Percentiles rank a stretch among this genome's conserved stretches.
These are phyloP conservation scores for Macaria notata DNA, from an alignment of 2,888 invertebrate genomes.

Conservation along the genomic window DNA sequence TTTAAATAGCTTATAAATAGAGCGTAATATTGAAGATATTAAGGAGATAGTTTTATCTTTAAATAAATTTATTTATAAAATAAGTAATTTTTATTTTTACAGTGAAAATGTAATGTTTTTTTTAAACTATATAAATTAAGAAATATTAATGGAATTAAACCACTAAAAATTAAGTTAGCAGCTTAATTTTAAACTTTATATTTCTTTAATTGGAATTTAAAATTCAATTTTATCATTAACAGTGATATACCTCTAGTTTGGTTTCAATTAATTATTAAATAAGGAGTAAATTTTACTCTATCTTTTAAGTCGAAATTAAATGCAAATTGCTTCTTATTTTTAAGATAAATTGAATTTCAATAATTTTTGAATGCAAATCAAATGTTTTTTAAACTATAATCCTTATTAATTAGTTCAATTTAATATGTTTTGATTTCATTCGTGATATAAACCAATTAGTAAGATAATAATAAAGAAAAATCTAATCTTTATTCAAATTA, in stretches of 20 bases:
- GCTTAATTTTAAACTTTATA: slow-evolving; percentile 79
- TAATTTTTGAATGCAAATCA: slow-evolving; percentile 71
- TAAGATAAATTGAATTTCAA: slow-evolving; percentile 69
- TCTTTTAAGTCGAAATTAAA: slow-evolving; percentile 76
- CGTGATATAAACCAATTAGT: slow-evolving; percentile 68
- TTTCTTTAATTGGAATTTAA: slow-evolving; percentile 81
- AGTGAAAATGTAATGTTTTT: slow-evolving; percentile 86
- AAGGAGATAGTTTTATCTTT: slow-evolving; percentile 55
- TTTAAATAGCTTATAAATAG: slow-evolving; percentile 65
- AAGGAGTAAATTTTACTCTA: slow-evolving; percentile 71
- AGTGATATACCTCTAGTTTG: slow-evolving; percentile 85
- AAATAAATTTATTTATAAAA: slow-evolving; percentile 53
- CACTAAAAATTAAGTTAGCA: slow-evolving; percentile 85
- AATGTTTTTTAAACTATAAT: slow-evolving; percentile 69
- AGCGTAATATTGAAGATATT: slow-evolving; percentile 71
- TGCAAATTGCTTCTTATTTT: slow-evolving; percentile 81
- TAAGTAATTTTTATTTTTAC: slow-evolving; percentile 77
- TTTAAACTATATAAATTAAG: slow-evolving; percentile 84
- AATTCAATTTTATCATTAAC: slow-evolving; percentile 84
- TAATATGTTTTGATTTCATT: slow-evolving; percentile 71
- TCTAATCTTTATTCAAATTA: slow-evolving; percentile 54
- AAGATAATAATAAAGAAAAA: slow-evolving; percentile 78
- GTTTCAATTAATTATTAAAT: slow-evolving; percentile 79
- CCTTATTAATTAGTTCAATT: slow-evolving; percentile 64
- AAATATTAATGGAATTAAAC: slow-evolving; percentile 74